phyloP scores from a whole-genome alignment of 2,888 invertebrate species.

The Diarsia dahlii region DNA sequence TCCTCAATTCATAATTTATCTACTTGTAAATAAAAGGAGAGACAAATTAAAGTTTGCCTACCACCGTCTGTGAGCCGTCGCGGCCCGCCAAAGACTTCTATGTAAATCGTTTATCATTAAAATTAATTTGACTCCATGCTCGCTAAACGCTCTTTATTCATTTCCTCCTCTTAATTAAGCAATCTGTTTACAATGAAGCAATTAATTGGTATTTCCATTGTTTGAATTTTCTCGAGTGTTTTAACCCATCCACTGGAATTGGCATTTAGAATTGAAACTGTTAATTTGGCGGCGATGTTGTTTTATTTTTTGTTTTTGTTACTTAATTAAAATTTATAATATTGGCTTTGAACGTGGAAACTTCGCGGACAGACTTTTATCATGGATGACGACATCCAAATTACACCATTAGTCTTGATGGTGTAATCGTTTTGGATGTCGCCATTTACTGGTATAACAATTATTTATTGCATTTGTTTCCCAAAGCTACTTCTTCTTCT shows the following conservation, averaged over 20 bases:
- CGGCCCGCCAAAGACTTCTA: slow-evolving; percentile 65
- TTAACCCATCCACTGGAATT: slow-evolving; percentile 76
- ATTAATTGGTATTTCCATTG: slow-evolving; percentile 88
- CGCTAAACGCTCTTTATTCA: slow-evolving; percentile 88
- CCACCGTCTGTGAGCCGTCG: slow-evolving; percentile 62
- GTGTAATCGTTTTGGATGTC: no score
- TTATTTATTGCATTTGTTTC: background rate
- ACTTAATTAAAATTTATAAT: slow-evolving; percentile 49
- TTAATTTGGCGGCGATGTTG: slow-evolving; percentile 69
- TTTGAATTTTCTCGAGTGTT: slow-evolving; percentile 80
- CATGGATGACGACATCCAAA: slow-evolving; percentile 5
- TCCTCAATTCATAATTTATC: slow-evolving; percentile 64
- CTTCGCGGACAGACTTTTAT: background rate
- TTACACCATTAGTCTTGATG: slow-evolving; percentile 11
- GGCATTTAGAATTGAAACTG: slow-evolving; percentile 76
- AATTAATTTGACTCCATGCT: slow-evolving; percentile 89
- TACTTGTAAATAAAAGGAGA: slow-evolving; percentile 71
- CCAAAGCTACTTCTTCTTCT: no score
- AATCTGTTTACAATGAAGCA: slow-evolving; percentile 90
- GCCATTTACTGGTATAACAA: background rate
- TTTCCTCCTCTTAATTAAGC: slow-evolving; percentile 89
- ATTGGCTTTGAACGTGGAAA: slow-evolving; percentile 25
- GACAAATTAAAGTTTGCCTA: slow-evolving; percentile 76
- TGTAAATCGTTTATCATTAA: slow-evolving; percentile 88
- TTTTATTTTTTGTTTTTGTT: slow-evolving; percentile 65